These are phyloP conservation scores for Teleogryllus oceanicus DNA, from an alignment of 2,888 invertebrate genomes.

Conservation along the genomic window DNA sequence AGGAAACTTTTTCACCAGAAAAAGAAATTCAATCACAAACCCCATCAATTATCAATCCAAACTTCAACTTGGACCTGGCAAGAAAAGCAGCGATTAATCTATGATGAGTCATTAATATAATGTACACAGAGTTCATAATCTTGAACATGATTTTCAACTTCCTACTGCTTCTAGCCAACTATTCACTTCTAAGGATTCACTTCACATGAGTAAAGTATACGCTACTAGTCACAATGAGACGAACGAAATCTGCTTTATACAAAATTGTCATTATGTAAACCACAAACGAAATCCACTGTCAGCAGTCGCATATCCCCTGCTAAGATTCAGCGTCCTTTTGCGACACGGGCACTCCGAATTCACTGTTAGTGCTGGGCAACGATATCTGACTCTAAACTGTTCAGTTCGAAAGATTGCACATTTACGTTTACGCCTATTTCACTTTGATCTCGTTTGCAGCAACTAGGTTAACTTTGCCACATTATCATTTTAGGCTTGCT, in stretches of 20 bases:
- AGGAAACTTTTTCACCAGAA: slow-evolving; percentile 20
- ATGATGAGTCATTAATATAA: slow-evolving; percentile 6
- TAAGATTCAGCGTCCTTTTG: too few relatives aligned
- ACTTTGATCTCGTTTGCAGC: too few relatives aligned
- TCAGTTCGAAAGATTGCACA: too few relatives aligned
- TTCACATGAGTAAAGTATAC: background rate
- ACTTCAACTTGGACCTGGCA: background rate
- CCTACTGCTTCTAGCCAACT: background rate
- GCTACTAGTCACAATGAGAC: too few relatives aligned
- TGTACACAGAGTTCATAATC: slow-evolving; percentile 7
- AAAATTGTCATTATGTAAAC: background rate
- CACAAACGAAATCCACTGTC: too few relatives aligned
- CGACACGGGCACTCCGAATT: too few relatives aligned
- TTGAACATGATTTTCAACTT: slow-evolving; percentile 3
- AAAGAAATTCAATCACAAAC: background rate
- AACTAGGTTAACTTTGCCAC: too few relatives aligned
- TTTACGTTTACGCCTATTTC: too few relatives aligned
- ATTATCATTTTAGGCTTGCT: too few relatives aligned
- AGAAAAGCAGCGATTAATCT: background rate
- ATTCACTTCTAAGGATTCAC: background rate
- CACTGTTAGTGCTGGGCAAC: too few relatives aligned
- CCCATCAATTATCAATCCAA: background rate
- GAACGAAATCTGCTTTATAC: background rate
- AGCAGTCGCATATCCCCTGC: too few relatives aligned
- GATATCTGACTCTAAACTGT: too few relatives aligned